A percentile compares a stretch with the other conserved stretches of the same genome.
phyloP scores from a whole-genome alignment of 1,140 invertebrate species.

The Megathymus violae region DNA sequence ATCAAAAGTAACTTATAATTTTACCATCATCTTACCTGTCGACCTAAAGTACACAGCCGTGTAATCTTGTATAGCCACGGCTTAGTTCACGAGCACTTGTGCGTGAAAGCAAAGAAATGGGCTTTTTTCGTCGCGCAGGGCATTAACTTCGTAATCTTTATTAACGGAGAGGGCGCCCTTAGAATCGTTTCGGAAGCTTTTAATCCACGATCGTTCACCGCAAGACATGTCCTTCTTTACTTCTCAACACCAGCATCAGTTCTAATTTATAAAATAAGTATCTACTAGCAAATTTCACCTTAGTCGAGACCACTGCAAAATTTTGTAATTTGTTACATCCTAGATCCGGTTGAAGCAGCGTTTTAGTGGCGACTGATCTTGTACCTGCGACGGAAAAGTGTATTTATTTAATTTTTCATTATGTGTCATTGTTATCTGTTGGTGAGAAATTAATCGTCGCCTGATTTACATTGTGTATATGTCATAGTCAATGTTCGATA shows the following conservation, averaged over 20 bases:
- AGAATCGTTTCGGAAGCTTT: slow-evolving; percentile 37
- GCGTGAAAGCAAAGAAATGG: slow-evolving; percentile 39
- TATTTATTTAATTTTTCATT: no score
- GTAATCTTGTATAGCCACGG: slow-evolving; percentile 18
- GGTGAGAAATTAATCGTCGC: no score
- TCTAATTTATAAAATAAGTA: no score
- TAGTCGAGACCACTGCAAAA: no score
- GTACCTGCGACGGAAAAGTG: no score
- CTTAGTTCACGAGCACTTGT: slow-evolving; percentile 26
- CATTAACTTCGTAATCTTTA: slow-evolving; percentile 53
- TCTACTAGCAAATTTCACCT: no score
- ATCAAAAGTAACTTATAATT: not conserved
- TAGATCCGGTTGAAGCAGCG: no score
- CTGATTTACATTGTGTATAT: no score
- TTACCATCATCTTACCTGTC: slow-evolving; percentile 3
- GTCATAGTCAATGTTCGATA: no score
- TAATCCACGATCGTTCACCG: slow-evolving; percentile 43
- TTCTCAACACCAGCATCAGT: not conserved
- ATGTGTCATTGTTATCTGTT: no score
- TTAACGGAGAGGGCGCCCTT: slow-evolving; percentile 44
- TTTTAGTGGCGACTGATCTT: no score
- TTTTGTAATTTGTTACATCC: no score
- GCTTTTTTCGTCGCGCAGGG: slow-evolving; percentile 36
- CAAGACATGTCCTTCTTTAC: slow-evolving; percentile 24
- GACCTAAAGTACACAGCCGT: slow-evolving; percentile 10